These are phyloP conservation scores for Rotaria sp. DNA, from an alignment of 2,888 invertebrate species.

Conservation along the genomic window DNA sequence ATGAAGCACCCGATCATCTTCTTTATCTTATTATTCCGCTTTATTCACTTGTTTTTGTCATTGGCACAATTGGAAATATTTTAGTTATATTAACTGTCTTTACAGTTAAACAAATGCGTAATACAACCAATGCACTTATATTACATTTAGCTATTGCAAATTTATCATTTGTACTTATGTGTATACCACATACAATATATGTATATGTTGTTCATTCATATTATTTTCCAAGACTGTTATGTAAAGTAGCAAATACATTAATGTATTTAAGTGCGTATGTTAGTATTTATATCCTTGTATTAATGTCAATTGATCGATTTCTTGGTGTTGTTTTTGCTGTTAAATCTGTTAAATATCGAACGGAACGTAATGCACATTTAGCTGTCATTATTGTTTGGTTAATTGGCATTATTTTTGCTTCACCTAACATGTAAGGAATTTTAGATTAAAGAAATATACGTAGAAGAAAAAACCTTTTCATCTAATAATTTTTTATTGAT, in stretches of 20 bases:
- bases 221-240: conserved; percentile 83
- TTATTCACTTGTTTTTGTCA: conserved; percentile 19
- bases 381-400: conserved; percentile 75
- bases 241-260: conserved; percentile 80
- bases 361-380: conserved; percentile 70
- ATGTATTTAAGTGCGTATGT: conserved; percentile 85
- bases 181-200: conserved; percentile 85
- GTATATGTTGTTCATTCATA: conserved; percentile 75
- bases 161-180: conserved; percentile 80
- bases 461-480: too few relatives aligned
- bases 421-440: conserved; percentile 48
- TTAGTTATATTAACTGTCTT: conserved; percentile 79
- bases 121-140: conserved; percentile 79
- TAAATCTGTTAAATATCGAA: conserved; percentile 73
- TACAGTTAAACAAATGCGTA: conserved; percentile 78
- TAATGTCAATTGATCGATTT: conserved; percentile 82
- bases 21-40: background rate
- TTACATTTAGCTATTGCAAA: conserved; percentile 83
- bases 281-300: conserved; percentile 81
- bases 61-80: conserved; percentile 80
- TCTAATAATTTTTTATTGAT: too few relatives aligned
- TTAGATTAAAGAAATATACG: conserved; percentile 55
- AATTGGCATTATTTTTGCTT: conserved; percentile 60
- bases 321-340: conserved; percentile 88
- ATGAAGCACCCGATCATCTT: background rate